phyloP scores from a whole-genome alignment of 2,113 vertebrate species.

The Gracilinanus agilis region DNA sequence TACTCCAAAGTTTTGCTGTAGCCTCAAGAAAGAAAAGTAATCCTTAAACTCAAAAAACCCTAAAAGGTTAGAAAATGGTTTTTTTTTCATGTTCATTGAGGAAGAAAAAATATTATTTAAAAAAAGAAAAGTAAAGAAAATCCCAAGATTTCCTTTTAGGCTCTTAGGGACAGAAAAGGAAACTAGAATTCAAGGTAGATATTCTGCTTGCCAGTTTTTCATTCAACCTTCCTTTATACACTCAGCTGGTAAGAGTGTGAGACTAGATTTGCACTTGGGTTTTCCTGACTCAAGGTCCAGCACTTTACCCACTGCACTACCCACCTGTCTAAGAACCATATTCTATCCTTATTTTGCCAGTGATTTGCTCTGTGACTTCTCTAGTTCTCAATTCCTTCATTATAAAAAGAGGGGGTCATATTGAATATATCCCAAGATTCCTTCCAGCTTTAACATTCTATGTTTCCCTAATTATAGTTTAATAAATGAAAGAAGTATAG shows the following conservation, averaged over 20 bases:
- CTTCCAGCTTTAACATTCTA: neutral
- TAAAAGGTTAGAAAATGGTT: too few species aligned
- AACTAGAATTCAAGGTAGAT: neutral
- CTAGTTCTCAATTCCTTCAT: neutral
- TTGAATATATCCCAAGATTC: neutral
- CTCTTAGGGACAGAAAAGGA: neutral
- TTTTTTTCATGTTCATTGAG: too few species aligned
- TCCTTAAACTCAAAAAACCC: too few species aligned
- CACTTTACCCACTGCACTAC: neutral
- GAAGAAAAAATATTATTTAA: too few species aligned
- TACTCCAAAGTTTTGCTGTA: neutral
- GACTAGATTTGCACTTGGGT: neutral
- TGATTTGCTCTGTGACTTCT: neutral
- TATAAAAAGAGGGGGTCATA: neutral
- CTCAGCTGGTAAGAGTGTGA: neutral
- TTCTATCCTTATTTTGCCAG: neutral
- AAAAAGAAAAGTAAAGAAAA: neutral
- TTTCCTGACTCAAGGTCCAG: neutral
- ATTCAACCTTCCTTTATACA: neutral
- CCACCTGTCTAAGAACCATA: neutral
- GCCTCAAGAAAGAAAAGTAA: neutral
- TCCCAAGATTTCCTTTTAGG: neutral
- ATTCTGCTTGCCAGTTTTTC: neutral
- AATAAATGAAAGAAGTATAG: constrained; percentile 34
- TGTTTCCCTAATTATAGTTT: constrained; percentile 20